Percentiles rank a stretch among this genome's conserved stretches.
These are phyloP conservation scores for Kradibia gibbosae DNA, from an alignment of 1,140 invertebrate species.

Conservation along the genomic window DNA sequence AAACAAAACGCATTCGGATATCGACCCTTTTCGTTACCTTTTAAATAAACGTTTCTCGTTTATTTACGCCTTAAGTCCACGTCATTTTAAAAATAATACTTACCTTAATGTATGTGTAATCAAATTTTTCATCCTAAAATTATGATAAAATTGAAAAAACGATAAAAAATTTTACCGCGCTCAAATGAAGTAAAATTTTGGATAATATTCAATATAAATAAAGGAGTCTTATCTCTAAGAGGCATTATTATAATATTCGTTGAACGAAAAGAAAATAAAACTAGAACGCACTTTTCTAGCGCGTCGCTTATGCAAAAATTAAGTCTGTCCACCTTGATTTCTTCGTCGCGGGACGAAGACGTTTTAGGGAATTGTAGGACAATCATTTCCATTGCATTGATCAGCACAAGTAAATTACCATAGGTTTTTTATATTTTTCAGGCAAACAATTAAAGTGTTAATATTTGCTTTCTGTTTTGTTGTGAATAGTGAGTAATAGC, in stretches of 20 bases:
- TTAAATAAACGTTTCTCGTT: constrained; percentile 22
- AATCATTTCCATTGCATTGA: constrained; percentile 48
- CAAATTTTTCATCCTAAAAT: background rate
- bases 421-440: constrained; percentile 20
- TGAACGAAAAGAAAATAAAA: constrained; percentile 31
- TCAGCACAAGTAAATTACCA: constrained; percentile 40
- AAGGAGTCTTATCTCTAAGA: constrained; percentile 36
- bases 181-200: background rate
- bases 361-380: constrained; percentile 51
- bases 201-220: constrained; percentile 5
- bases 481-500: no score
- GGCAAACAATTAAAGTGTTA: constrained; percentile 13
- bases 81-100: constrained; percentile 16
- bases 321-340: constrained; percentile 44
- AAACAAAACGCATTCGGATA: constrained; percentile 18
- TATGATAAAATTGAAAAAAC: background rate
- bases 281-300: constrained; percentile 28
- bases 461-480: constrained; percentile 22
- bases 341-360: constrained; percentile 34
- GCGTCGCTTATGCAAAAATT: constrained; percentile 38
- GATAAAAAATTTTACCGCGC: background rate
- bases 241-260: constrained; percentile 34
- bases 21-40: constrained; percentile 32
- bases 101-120: constrained; percentile 15
- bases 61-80: constrained; percentile 16